Evolutionary conservation across 2,888 invertebrate species (phyloP), one percentile per base, ranked within the genome.

Genomic region (Dasypolia templi): DNA sequence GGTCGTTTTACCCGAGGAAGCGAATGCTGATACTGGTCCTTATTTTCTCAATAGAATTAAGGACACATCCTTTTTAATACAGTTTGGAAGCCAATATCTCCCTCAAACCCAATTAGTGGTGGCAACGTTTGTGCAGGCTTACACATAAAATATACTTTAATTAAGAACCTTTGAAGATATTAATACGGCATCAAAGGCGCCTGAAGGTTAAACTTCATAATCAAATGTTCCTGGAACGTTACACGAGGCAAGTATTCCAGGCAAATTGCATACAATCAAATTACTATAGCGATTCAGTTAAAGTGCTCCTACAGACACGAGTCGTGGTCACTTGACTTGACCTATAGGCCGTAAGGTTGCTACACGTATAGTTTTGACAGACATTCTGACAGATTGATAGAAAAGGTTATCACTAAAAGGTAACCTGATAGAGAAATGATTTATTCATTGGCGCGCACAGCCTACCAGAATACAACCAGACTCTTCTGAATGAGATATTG

Each of bases 21-120:
- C 29, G 17, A 22, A 19, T 46, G 9, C 12, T 11, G 22, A 1
- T 7, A 9, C 0, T 44, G 9, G 26, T 11, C 42, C 19, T 12
- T 35, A 44, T 22, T 22, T 9, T n/a, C 49, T 58, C 39, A 29
- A n/a, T 49, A 12, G n/a, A 42, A 17, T 39, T 7, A 39, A 46
- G 17, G 7, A 39, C n/a, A 26, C 4, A 11, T 19, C 6, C 35
- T 44, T n/a, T 66, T 29, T 74, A 59, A 17, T 53, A 55, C 29
- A n/a, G 6, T 14, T 14, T 22, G 19, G 6, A 32, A 42, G 12
- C 17, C 46, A 32, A 53, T 32, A 42, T 35, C 35, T 19, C 5
- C n/a, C 14, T 29, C 2, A 56, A 72, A 62, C 49, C 56, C 76
- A 70, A 76, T 76, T 75, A 69, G 26, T 42, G 53, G 19, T n/a